Base-by-base conservation (phyloP, 2,888 invertebrate genomes). In the Perithous albicinctus region DNA sequence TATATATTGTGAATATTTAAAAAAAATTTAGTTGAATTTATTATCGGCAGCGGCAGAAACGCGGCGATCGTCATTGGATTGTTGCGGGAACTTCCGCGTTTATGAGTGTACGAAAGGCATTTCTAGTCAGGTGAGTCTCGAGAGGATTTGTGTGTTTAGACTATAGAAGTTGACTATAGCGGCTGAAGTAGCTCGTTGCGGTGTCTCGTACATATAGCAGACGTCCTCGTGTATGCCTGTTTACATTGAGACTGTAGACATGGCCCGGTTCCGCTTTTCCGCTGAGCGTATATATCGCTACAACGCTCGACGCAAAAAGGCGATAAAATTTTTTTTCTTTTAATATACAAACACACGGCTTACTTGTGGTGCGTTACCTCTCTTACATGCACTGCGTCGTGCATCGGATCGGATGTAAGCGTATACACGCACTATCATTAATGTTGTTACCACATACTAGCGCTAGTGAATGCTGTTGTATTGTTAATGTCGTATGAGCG, bases 271-370 rank as follows among this genome's bases (percentile, higher is more conserved):
- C 20, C 67, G 20, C 20, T 67, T 48, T 66, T 18, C 18, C 35
- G 20, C 48, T 46, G 10, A 12, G 35, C 67, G 35, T 35, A n/a
- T n/a, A n/a, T n/a, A 48, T 67, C 20, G 48, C 18, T 18, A 20
- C 20, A 67, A 15, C 20, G 32, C 48, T 15, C 35, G 35, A 18
- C 29, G 64, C 26, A 64, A 26, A 18, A 38, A 8, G n/a, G n/a
- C 48, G 48, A 67, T 67, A 67, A 67, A 67, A n/a, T n/a, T n/a
- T n/a, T n/a, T n/a, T n/a, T n/a, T n/a, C 48, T 32, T 67, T 12
- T 51, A 20, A 51, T 32, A 69, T 59, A 59, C 35, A 69, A 23
- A 38, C 4, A 29, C 18, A 66, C 54, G 69, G 5, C 20, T 35
- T 5, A 6, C 20, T 38, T 6, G 12, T 51, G 12, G 23, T 26